Percentiles rank a stretch among this genome's conserved stretches.
Conservation (phyloP, 35 echinoderm and acorn worm genomes). For the Stichopus chloronotus region DNA sequence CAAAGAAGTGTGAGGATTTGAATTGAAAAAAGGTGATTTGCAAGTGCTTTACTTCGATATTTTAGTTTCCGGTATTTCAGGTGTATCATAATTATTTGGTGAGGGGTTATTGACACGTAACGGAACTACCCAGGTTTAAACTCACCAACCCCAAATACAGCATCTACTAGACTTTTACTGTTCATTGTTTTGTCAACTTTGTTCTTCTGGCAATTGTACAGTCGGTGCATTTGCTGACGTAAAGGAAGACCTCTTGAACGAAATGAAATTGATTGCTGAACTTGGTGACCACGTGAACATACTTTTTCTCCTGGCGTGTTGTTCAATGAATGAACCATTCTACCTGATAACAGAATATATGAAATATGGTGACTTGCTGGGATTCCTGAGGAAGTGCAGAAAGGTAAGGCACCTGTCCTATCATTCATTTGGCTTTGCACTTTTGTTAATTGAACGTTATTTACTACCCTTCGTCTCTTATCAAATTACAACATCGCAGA, state of each 20-base stretch:
- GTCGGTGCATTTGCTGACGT: constrained; percentile 38
- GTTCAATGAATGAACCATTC: constrained; percentile 58
- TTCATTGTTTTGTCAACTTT: neutral
- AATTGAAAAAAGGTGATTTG: too few species aligned
- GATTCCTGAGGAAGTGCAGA: constrained; percentile 65
- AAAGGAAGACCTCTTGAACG: constrained; percentile 26
- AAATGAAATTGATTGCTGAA: constrained; percentile 56
- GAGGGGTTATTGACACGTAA: neutral
- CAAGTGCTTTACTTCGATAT: too few species aligned
- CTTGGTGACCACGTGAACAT: constrained; percentile 68
- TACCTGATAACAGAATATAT: constrained; percentile 69
- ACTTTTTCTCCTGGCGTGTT: constrained; percentile 58
- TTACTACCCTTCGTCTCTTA: too few species aligned
- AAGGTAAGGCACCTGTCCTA: constrained; percentile 49
- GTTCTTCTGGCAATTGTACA: neutral
- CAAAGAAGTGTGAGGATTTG: too few species aligned
- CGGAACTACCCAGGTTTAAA: neutral
- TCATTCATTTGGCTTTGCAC: too few species aligned
- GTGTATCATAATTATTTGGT: too few species aligned
- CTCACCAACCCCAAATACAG: too few species aligned
- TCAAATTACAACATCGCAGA: neutral
- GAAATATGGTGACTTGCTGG: constrained; percentile 72
- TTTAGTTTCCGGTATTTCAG: too few species aligned
- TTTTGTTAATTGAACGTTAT: too few species aligned
- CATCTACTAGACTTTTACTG: too few species aligned